Base-by-base conservation (phyloP, 2,888 invertebrate species). In the Conomelus anceps region DNA sequence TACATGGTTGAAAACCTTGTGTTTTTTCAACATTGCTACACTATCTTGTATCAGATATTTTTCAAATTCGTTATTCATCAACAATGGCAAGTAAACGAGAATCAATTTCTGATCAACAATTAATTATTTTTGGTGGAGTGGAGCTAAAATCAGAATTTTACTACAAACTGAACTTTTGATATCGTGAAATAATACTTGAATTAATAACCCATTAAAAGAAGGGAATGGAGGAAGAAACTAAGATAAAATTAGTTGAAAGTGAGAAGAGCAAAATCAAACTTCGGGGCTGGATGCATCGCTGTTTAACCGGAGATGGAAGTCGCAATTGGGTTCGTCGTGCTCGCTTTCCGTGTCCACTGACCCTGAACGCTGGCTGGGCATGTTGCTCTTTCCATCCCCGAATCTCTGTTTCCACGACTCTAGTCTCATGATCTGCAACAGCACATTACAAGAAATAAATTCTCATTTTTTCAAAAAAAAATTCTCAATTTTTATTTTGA, bases 371-470 rank as follows among this genome's bases (percentile, higher is more conserved):
- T 92, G 93, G 89, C 93, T 92, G 86, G 92, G 91, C n/a, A 92
- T 92, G 90, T 92, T 91, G 13, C 92, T 92, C 89, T 92, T 92
- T n/a, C 92, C 92, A 88, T 92, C 93, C 85, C 93, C 93, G 93
- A 93, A 92, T 23, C 93, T 93, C 90, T 93, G 92, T 91, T 93
- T 95, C 94, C 95, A 95, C 90, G 95, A 95, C 92, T 96, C 96
- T 93, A 96, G 93, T 93, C 96, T 96, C 95, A 96, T 95, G 94
- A 96, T 95, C 96, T 96, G 93, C 13, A 91, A 90, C 90, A 91
- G 4, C 26, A 26, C 11, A 26, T 26, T 11, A 26, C 11, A 26
- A 26, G 26, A 7, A 26, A 26, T 11, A 26, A 26, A 26, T 26
- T 26, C 26, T 11, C 26, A 26, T 7, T 26, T 7, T 26, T 26